Evolutionary conservation across 2,113 vertebrate genomes (phyloP).

Genomic region (Kobus ellipsiprymnus): DNA sequence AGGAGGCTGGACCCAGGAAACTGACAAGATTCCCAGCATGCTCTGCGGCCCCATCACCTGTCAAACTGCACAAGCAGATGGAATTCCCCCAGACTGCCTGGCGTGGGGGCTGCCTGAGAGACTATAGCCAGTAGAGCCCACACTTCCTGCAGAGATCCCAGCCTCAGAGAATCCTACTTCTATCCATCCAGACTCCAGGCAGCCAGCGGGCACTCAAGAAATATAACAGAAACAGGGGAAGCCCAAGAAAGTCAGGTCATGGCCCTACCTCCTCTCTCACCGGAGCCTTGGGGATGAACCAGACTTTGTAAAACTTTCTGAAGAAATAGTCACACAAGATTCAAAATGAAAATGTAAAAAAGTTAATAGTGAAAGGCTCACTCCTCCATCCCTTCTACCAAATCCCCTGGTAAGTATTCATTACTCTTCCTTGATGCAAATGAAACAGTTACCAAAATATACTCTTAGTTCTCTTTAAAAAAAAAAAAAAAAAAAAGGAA

Average conservation of each 20-base stretch:
- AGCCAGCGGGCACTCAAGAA: neutral
- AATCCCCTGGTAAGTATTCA: neutral
- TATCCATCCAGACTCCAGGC: neutral
- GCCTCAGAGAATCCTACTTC: neutral
- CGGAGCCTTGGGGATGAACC: neutral
- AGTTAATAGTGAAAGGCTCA: neutral
- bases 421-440: neutral
- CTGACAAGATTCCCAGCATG: constrained; percentile 34
- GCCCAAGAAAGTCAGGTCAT: neutral
- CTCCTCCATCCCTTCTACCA: neutral
- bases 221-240: neutral
- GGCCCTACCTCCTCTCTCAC: neutral
- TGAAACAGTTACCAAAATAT: neutral
- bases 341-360: neutral
- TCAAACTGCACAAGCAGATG: neutral
- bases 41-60: neutral
- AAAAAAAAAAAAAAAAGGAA: neutral
- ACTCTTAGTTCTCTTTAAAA: too few species aligned
- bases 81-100: neutral
- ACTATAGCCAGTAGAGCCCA: neutral
- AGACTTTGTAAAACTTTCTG: neutral
- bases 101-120: neutral
- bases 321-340: neutral
- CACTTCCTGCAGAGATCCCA: neutral
- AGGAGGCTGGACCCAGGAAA: constrained; percentile 11